Conservation (phyloP, 2,113 vertebrate genomes). For the Dicentrarchus labrax region DNA sequence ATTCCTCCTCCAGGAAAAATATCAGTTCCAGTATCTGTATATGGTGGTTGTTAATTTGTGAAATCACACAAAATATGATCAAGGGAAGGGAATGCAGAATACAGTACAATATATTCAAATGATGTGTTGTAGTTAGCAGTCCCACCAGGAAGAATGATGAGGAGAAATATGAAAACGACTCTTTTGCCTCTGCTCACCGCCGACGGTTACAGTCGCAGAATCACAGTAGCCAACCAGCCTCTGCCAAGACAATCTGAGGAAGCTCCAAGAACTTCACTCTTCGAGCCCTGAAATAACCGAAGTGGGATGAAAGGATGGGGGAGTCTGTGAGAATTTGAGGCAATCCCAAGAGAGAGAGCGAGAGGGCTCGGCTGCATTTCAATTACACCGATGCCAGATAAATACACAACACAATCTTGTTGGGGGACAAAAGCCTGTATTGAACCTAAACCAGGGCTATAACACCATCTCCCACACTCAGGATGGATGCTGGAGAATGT, state of each 20-base stretch:
- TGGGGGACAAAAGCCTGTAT: conserved; percentile 42
- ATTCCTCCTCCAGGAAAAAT: conserved; percentile 27
- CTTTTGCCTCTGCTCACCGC: conserved; percentile 41
- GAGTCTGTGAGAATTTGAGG: conserved; percentile 45
- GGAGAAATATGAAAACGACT: conserved; percentile 48
- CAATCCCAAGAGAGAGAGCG: conserved; percentile 22
- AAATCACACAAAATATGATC: conserved; percentile 26
- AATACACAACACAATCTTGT: conserved; percentile 55
- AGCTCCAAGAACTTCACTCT: conserved; percentile 66
- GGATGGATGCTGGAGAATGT: conserved; percentile 12
- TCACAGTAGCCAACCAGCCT: conserved; percentile 3
- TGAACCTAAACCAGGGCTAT: conserved; percentile 22
- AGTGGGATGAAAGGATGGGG: conserved; percentile 43
- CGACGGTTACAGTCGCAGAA: conserved; percentile 14
- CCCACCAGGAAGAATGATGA: conserved; percentile 15
- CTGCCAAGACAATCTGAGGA: conserved; percentile 70
- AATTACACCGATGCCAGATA: conserved; percentile 53
- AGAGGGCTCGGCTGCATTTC: conserved; percentile 41
- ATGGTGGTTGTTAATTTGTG: conserved; percentile 18
- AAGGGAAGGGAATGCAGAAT: conserved; percentile 20
- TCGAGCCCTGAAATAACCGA: conserved; percentile 40
- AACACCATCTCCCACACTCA: conserved; percentile 11
- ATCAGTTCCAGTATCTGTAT: conserved; percentile 9
- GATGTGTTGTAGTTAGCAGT: conserved; percentile 26
- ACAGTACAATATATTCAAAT: conserved; percentile 41